Evolutionary conservation across 1,140 invertebrate genomes (phyloP), one percentile per base, ranked within the genome.

Genomic region (Cepaea nemoralis): DNA sequence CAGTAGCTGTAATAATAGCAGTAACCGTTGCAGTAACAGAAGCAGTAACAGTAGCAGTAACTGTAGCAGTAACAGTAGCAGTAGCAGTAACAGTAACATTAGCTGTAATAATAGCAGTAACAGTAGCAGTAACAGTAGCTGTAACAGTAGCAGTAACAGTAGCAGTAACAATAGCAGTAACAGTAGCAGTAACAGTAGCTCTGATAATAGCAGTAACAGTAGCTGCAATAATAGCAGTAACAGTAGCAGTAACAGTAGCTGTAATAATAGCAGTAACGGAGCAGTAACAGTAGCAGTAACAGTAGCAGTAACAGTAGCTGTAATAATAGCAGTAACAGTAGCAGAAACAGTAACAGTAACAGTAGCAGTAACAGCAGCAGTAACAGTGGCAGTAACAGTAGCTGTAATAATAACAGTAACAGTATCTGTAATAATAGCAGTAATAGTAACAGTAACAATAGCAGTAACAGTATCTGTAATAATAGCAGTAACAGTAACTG

Each of bases 331-430:
- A 80, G 77, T 69, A 81, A 40, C 22, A 14, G 69, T 42, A 66
- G 48, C 35, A 45, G 79, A 19, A n/a, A 45, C 59, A 33, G 67
- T 55, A 73, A 31, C 35, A 73, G 37, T 74, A 74, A 37, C 22
- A 74, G 66, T 69, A 71, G 77, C 42, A 27, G 55, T 80, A 55
- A 31, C 33, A 74, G 67, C 50, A 81, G 67, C 75, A 75, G 45
- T 74, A 73, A 40, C 55, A 74, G 69, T 74, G 50, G 69, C 50
- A 31, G 79, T 73, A 81, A 70, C 50, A 74, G 69, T 81, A 81
- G 67, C 75, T 35, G 66, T 74, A 81, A 27, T 45, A 66, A 40
- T 42, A 81, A 40, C 48, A 74, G 69, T 74, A 45, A 70, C 50
- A 50, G 67, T 74, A 81, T n/a, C 48, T 19, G 45, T 74, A 55